Conservation (phyloP, 1,140 invertebrate genomes). For the Drosophila melanica region DNA sequence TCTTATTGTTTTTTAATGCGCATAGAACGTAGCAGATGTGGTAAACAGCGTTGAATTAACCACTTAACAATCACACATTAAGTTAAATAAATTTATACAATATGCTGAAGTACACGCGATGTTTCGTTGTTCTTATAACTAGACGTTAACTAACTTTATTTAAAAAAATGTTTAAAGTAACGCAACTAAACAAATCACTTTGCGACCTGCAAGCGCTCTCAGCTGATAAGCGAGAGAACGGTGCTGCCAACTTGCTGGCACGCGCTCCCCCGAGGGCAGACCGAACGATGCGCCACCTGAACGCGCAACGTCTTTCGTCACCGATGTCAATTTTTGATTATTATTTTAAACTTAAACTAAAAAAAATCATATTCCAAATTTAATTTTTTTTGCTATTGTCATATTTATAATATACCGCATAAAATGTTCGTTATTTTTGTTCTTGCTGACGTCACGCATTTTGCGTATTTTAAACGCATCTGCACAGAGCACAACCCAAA, state of each 20-base stretch:
- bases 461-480: too few relatives aligned
- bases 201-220: conserved; percentile 39
- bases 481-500: too few relatives aligned
- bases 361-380: background rate
- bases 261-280: conserved; percentile 9
- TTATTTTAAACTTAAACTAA: too few relatives aligned
- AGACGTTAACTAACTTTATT: conserved; percentile 5
- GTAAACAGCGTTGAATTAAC: conserved; percentile 5
- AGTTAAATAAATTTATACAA: background rate
- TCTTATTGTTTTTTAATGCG: background rate
- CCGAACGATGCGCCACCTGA: background rate
- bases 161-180: conserved; percentile 25
- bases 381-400: too few relatives aligned
- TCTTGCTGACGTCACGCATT: too few relatives aligned
- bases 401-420: too few relatives aligned
- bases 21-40: conserved; percentile 10
- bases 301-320: conserved; percentile 13
- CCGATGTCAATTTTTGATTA: background rate
- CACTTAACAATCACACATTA: background rate
- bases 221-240: conserved; percentile 54
- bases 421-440: too few relatives aligned
- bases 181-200: conserved; percentile 41
- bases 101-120: background rate
- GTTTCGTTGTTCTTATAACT: background rate
- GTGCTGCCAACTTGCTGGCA: conserved; percentile 30